A percentile compares a stretch with the other conserved stretches of the same genome.
phyloP scores from a whole-genome alignment of 2,113 vertebrate species.

The Labeo rohita region DNA sequence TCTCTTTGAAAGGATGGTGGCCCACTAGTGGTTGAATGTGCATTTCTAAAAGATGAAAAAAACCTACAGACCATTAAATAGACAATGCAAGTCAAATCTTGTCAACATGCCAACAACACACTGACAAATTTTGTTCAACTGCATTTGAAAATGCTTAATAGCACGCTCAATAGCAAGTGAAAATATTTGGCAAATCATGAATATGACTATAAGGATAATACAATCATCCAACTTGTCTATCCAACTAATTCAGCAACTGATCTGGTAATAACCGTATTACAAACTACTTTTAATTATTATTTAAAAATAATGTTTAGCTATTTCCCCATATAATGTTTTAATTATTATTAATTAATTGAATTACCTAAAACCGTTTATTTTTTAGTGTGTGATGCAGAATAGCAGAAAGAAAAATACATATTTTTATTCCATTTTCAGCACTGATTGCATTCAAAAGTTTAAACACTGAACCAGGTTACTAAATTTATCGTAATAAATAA shows the following conservation, averaged over 20 bases:
- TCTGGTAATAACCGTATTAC: background rate
- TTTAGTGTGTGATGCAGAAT: background rate
- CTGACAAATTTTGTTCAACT: background rate
- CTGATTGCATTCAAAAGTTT: background rate
- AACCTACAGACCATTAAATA: background rate
- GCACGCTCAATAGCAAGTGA: background rate
- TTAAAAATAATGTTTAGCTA: background rate
- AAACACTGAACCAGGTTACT: background rate
- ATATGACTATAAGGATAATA: background rate
- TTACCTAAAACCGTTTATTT: background rate
- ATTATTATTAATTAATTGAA: too few relatives aligned
- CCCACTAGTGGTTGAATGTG: background rate
- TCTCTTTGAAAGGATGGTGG: background rate
- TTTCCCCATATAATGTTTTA: background rate
- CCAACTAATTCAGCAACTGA: background rate
- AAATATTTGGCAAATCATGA: background rate
- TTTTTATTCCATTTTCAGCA: background rate
- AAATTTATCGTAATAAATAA: background rate
- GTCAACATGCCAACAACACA: background rate
- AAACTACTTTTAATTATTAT: background rate
- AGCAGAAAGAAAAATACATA: background rate
- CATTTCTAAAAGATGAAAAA: background rate
- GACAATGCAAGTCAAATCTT: background rate
- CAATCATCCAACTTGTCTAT: background rate
- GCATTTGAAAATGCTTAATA: background rate